phyloP scores from a whole-genome alignment of 2,888 invertebrate species.

The Eumacrocentrus americanus region DNA sequence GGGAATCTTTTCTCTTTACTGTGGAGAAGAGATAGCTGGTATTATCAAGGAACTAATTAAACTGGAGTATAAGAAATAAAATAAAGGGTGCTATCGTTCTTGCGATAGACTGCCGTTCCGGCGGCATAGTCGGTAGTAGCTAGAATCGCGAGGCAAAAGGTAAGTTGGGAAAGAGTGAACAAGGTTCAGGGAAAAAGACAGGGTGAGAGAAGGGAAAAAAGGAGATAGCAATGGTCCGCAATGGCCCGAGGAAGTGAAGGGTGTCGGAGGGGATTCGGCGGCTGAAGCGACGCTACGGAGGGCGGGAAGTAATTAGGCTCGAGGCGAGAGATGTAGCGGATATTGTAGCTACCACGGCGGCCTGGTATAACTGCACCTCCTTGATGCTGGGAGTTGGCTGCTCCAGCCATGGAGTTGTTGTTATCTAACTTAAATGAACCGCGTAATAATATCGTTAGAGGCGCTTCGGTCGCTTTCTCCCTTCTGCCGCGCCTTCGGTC shows the following conservation, averaged over 20 bases:
- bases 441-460: slow-evolving; percentile 57
- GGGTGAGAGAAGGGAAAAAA: too few relatives aligned
- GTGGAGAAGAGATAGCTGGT: slow-evolving; percentile 49
- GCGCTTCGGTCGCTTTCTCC: slow-evolving; percentile 44
- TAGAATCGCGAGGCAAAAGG: slow-evolving; percentile 13
- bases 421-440: slow-evolving; percentile 61
- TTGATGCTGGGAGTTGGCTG: too few relatives aligned
- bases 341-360: slow-evolving; percentile 51
- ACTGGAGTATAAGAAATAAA: slow-evolving; percentile 57
- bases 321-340: slow-evolving; percentile 56
- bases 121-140: too few relatives aligned
- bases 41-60: slow-evolving; percentile 59
- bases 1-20: slow-evolving; percentile 32
- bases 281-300: slow-evolving; percentile 47
- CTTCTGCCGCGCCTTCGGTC: slow-evolving; percentile 36
- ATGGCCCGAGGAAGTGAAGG: slow-evolving; percentile 17
- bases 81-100: slow-evolving; percentile 54
- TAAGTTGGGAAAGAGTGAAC: slow-evolving; percentile 22
- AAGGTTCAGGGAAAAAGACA: too few relatives aligned
- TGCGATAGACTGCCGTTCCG: slow-evolving; percentile 41
- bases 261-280: slow-evolving; percentile 33
- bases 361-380: slow-evolving; percentile 36
- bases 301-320: slow-evolving; percentile 57
- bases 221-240: slow-evolving; percentile 14
- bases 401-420: slow-evolving; percentile 52